Conservation (phyloP, 2,797 vertebrate genomes). For the Helicolenus hilgendorfi region DNA sequence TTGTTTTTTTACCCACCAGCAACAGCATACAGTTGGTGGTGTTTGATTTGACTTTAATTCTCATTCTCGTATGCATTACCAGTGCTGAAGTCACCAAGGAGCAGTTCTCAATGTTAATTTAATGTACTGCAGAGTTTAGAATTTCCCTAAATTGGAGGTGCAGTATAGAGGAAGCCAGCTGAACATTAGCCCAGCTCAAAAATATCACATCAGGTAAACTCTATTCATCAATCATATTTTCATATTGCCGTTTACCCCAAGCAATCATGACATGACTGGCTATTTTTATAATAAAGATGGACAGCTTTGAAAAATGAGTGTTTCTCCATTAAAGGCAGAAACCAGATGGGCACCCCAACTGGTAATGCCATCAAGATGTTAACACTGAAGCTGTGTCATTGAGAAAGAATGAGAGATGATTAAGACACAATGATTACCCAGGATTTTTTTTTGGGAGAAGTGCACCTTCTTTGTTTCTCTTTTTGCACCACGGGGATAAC, state of each 20-base stretch:
- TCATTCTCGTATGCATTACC: neutral
- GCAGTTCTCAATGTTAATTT: neutral
- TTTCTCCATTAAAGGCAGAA: neutral
- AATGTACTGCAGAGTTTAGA: neutral
- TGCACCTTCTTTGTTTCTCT: neutral
- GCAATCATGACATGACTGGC: neutral
- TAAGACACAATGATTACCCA: conserved; percentile 6
- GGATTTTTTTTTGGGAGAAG: neutral
- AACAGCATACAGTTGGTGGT: neutral
- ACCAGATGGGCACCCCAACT: conserved; percentile 29
- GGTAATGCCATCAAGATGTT: conserved; percentile 52
- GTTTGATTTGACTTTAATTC: neutral
- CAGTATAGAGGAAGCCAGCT: neutral
- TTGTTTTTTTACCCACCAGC: neutral
- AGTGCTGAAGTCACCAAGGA: neutral
- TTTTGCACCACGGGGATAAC: neutral
- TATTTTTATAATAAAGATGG: conserved; percentile 7
- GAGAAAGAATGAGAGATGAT: conserved; percentile 46
- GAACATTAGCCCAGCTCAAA: neutral
- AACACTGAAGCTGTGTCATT: conserved; percentile 20
- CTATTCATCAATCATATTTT: conserved; percentile 9
- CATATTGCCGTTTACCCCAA: neutral
- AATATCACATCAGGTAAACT: conserved; percentile 1
- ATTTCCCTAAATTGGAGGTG: neutral
- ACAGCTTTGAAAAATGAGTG: conserved; percentile 22